Evolutionary conservation across 2,888 invertebrate genomes (phyloP).

Genomic region (Athalia cordata): DNA sequence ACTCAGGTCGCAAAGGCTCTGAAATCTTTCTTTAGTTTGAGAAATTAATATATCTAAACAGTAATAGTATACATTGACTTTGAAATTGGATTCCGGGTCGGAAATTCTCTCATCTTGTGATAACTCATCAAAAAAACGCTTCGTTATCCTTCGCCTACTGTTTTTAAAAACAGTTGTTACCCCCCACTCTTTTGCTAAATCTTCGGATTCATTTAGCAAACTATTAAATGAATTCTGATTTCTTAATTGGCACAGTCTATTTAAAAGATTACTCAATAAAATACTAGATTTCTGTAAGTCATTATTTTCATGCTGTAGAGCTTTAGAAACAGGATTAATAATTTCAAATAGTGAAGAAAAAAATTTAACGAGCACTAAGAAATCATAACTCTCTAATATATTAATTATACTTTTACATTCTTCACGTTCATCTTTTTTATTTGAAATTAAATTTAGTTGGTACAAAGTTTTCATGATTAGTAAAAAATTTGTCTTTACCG

Average conservation of each 20-base stretch:
- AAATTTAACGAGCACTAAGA: conserved; percentile 56
- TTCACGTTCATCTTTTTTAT: too few species aligned
- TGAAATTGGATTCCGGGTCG: conserved; percentile 52
- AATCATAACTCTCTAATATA: not conserved
- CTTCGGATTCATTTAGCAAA: conserved; percentile 45
- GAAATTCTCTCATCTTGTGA: conserved; percentile 53
- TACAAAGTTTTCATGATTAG: too few species aligned
- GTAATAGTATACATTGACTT: conserved; percentile 51
- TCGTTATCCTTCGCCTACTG: conserved; percentile 59
- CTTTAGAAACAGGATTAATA: conserved; percentile 68
- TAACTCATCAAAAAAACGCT: conserved; percentile 58
- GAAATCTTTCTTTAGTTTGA: conserved; percentile 51
- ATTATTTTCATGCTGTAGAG: conserved; percentile 51
- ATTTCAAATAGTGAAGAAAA: conserved; percentile 62
- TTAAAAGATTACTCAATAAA: conserved; percentile 53
- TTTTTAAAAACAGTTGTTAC: conserved; percentile 51
- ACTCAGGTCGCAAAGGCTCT: conserved; percentile 47
- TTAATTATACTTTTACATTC: conserved; percentile 1
- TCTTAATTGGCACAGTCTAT: conserved; percentile 51
- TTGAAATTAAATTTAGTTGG: too few species aligned
- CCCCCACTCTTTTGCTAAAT: conserved; percentile 48
- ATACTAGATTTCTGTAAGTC: conserved; percentile 54
- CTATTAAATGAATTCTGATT: conserved; percentile 45
- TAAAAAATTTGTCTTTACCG: too few species aligned
- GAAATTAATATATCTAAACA: conserved; percentile 54